Percentiles rank a stretch among this genome's conserved stretches.
Conservation (phyloP, 2,888 invertebrate genomes). For the Panopea generosa region DNA sequence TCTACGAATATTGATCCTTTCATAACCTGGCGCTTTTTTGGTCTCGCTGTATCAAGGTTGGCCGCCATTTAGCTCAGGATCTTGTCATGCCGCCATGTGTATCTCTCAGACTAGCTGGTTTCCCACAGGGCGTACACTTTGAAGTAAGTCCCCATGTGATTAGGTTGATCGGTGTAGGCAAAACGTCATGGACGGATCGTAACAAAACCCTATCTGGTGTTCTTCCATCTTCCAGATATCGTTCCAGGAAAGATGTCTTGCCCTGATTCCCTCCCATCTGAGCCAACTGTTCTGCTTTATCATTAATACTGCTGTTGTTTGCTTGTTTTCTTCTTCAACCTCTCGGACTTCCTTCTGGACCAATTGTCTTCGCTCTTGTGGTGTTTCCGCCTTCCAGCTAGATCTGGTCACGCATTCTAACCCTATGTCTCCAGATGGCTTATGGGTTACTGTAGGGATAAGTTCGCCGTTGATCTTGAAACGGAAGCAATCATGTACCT, state of each 20-base stretch:
- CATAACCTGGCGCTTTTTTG: not conserved
- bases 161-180: not conserved
- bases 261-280: too few species aligned
- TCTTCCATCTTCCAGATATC: not conserved
- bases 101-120: not conserved
- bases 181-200: not conserved
- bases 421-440: conserved; percentile 11
- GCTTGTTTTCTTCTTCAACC: too few species aligned
- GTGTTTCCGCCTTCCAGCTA: not conserved
- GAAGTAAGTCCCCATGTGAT: not conserved
- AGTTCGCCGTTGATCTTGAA: conserved; percentile 16
- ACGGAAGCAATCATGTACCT: conserved; percentile 28
- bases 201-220: not conserved
- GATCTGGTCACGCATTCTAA: not conserved
- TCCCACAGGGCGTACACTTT: not conserved
- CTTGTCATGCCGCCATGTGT: not conserved
- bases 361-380: too few species aligned
- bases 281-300: too few species aligned
- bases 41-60: not conserved
- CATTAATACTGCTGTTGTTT: too few species aligned
- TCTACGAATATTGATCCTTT: not conserved
- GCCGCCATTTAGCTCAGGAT: not conserved
- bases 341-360: too few species aligned
- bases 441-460: conserved; percentile 41
- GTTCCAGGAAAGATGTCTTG: not conserved